A percentile compares a stretch with the other conserved stretches of the same genome.
Conservation (phyloP, 2,888 invertebrate genomes). For the Scrobipalpa costella region DNA sequence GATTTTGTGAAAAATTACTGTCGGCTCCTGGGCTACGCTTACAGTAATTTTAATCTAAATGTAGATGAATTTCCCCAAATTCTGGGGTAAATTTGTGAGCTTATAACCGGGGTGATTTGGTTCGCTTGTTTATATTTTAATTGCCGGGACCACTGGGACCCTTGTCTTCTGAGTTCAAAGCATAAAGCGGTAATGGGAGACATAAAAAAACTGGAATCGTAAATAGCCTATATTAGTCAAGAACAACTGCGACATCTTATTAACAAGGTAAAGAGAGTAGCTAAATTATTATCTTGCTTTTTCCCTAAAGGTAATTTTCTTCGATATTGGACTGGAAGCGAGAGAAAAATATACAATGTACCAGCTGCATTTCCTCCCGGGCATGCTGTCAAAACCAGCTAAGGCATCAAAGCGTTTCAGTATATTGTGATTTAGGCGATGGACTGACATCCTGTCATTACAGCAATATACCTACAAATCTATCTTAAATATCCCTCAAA, state of each 20-base stretch:
- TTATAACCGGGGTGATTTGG: slow-evolving; percentile 34
- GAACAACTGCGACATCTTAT: neutral
- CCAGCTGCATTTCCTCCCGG: too few species aligned
- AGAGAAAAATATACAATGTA: too few species aligned
- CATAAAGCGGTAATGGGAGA: slow-evolving; percentile 8
- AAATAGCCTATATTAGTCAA: slow-evolving; percentile 19
- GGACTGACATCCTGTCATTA: too few species aligned
- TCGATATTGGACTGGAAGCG: too few species aligned
- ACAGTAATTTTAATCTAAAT: slow-evolving; percentile 51
- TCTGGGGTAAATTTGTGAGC: slow-evolving; percentile 41
- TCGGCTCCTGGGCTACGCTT: slow-evolving; percentile 41
- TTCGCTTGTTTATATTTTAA: slow-evolving; percentile 53
- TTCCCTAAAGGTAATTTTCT: neutral
- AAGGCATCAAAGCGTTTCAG: too few species aligned
- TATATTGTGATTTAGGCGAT: too few species aligned
- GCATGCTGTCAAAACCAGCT: too few species aligned
- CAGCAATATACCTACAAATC: too few species aligned
- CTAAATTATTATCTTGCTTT: neutral
- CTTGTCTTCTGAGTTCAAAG: slow-evolving; percentile 33
- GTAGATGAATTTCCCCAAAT: slow-evolving; percentile 43
- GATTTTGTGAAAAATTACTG: slow-evolving; percentile 32
- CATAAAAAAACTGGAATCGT: slow-evolving; percentile 8
- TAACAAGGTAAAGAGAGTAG: neutral
- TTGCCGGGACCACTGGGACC: slow-evolving; percentile 40
- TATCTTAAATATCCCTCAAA: too few species aligned